A percentile compares a stretch with the other conserved stretches of the same genome.
Evolutionary conservation across 2,797 vertebrate species (phyloP).

Genomic region (Amblyraja radiata): DNA sequence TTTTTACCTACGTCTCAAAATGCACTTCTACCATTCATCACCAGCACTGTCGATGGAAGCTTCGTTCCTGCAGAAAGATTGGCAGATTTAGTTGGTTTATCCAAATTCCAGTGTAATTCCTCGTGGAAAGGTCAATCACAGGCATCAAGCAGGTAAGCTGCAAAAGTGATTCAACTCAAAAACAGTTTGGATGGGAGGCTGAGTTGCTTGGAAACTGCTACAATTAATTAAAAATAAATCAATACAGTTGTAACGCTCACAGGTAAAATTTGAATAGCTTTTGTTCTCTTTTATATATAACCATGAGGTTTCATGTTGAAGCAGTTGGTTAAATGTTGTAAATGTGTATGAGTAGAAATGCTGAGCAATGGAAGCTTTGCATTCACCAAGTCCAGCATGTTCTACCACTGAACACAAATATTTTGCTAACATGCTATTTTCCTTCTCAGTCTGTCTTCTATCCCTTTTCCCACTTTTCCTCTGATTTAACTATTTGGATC

Average conservation of each 20-base stretch:
- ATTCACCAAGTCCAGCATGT: background rate
- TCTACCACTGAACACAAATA: background rate
- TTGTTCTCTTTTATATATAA: background rate
- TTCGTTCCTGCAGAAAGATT: background rate
- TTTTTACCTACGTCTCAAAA: too few relatives aligned
- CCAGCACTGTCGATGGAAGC: too few relatives aligned
- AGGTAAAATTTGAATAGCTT: background rate
- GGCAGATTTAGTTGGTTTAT: background rate
- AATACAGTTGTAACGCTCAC: background rate
- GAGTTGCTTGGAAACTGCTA: background rate
- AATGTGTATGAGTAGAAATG: background rate
- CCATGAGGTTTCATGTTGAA: background rate
- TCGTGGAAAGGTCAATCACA: background rate
- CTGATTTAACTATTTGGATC: background rate
- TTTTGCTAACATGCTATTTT: background rate
- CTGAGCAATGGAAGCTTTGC: background rate
- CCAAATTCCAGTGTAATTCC: background rate
- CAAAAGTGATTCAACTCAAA: background rate
- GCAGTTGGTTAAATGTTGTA: background rate
- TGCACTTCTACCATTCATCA: too few relatives aligned
- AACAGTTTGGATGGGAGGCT: too few relatives aligned
- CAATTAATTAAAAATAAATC: slow-evolving; percentile 3
- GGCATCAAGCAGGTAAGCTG: background rate
- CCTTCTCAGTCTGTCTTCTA: background rate
- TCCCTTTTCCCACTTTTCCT: background rate